These are phyloP conservation scores for Strix occidentalis DNA, from an alignment of 2,797 vertebrate species.

Conservation along the genomic window DNA sequence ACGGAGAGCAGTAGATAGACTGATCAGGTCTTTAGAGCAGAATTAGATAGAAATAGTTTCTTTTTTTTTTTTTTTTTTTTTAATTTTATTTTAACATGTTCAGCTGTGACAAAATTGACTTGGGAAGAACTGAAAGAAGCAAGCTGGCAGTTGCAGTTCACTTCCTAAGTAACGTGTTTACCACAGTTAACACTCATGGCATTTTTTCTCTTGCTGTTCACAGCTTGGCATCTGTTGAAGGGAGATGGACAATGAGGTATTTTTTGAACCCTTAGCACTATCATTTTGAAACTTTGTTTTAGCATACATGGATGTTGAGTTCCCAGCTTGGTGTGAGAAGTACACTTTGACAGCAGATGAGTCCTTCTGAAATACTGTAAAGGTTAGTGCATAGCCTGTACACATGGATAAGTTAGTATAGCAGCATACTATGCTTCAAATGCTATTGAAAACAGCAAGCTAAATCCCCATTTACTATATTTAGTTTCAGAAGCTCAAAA, in stretches of 20 bases:
- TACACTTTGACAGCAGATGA: not conserved
- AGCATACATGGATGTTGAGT: not conserved
- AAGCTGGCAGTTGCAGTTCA: not conserved
- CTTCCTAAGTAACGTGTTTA: not conserved
- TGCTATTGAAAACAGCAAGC: not conserved
- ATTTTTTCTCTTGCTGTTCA: not conserved
- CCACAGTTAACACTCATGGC: fast-evolving
- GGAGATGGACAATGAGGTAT: not conserved
- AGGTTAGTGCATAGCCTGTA: not conserved
- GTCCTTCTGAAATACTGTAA: not conserved
- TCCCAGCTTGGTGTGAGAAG: not conserved
- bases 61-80: too few relatives aligned
- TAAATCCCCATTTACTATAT: not conserved
- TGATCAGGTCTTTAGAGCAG: not conserved
- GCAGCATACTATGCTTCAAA: not conserved
- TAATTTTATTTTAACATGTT: not conserved
- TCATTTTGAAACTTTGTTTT: not conserved
- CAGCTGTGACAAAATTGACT: not conserved
- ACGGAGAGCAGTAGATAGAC: not conserved
- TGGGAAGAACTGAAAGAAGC: not conserved
- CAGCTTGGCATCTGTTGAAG: not conserved
- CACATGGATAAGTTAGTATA: not conserved
- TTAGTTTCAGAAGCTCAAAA: not conserved
- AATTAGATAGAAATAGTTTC: not conserved
- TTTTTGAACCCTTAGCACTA: not conserved